phyloP scores from a whole-genome alignment of 2,113 vertebrate genomes.

The Gadus macrocephalus region DNA sequence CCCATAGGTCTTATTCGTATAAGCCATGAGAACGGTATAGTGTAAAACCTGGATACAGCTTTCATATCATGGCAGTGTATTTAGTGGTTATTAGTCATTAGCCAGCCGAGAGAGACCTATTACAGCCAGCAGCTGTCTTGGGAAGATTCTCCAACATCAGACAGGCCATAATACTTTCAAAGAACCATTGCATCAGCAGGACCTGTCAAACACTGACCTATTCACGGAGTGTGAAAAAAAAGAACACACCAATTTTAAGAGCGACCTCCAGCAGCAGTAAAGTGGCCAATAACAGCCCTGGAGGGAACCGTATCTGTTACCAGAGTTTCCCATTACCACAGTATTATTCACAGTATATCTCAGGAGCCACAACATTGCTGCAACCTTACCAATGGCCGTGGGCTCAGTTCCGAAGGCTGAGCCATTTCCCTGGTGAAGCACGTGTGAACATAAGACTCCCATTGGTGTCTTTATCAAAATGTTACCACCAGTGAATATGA shows the following conservation, averaged over 20 bases:
- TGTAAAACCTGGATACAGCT: too few relatives aligned
- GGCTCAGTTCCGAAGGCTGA: not conserved
- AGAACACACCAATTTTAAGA: not conserved
- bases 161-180: not conserved
- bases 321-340: slow-evolving; percentile 2
- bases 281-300: slow-evolving; percentile 4
- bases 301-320: slow-evolving; percentile 3
- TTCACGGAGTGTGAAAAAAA: slow-evolving; percentile 5
- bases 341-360: not conserved
- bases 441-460: not conserved
- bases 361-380: not conserved
- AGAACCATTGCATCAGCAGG: not conserved
- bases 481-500: not conserved
- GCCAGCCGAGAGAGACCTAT: too few relatives aligned
- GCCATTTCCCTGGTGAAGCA: not conserved
- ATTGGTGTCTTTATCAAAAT: not conserved
- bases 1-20: too few relatives aligned
- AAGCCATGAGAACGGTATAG: too few relatives aligned
- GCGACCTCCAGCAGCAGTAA: too few relatives aligned
- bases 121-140: slow-evolving; percentile 19
- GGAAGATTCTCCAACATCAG: not conserved
- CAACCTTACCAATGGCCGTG: not conserved
- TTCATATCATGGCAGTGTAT: too few relatives aligned
- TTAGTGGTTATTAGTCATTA: too few relatives aligned
- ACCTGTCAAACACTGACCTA: not conserved